Conservation (phyloP, 2,113 vertebrate genomes). For the Martes martes region DNA sequence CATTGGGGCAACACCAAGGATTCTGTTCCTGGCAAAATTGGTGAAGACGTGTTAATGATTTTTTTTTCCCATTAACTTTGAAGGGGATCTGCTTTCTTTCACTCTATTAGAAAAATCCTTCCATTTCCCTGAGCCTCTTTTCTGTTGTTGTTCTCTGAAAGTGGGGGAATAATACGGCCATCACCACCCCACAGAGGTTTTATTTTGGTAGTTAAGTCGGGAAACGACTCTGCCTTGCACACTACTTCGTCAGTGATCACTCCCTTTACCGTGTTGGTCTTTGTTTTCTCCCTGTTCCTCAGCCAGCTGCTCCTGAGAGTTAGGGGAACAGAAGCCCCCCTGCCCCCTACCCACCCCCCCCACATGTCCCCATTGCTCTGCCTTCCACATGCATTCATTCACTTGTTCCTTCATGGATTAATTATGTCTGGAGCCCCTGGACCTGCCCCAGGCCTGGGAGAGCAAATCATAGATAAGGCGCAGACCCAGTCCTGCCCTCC, state of each 20-base stretch:
- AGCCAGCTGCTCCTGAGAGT: not conserved
- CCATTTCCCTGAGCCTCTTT: not conserved
- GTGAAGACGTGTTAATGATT: not conserved
- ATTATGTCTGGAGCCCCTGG: not conserved
- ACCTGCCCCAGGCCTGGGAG: not conserved
- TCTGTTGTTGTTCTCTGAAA: not conserved
- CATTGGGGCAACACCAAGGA: rapidly evolving
- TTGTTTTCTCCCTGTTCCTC: not conserved
- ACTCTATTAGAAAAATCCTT: not conserved
- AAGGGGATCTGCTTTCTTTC: not conserved
- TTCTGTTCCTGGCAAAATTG: not conserved
- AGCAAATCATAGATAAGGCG: not conserved
- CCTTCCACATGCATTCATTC: not conserved
- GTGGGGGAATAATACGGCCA: not conserved
- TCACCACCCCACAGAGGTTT: not conserved
- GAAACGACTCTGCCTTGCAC: not conserved
- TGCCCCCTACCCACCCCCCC: not conserved
- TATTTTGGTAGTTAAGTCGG: not conserved
- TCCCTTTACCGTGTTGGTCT: not conserved
- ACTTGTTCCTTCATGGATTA: not conserved
- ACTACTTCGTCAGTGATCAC: not conserved
- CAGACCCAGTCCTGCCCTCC: not conserved
- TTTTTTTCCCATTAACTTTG: not conserved
- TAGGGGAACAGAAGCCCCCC: not conserved
- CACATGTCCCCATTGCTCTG: rapidly evolving